Conservation (phyloP, 2,797 vertebrate species). For the Avahi laniger region DNA sequence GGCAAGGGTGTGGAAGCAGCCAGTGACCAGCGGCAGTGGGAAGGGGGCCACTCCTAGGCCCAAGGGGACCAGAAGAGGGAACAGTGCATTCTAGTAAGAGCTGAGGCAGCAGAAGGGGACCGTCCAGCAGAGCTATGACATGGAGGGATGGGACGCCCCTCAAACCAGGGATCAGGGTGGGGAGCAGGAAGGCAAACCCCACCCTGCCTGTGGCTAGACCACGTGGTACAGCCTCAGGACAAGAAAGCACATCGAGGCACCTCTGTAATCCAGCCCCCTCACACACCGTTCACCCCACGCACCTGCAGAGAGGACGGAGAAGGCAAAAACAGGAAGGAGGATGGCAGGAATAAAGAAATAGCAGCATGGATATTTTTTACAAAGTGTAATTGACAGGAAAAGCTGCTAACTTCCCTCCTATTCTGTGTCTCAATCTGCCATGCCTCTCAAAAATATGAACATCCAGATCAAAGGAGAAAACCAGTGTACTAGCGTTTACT, state of each 20-base stretch:
- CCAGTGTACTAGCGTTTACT: background rate
- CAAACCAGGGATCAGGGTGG: background rate
- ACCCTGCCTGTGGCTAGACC: background rate
- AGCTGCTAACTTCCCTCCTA: background rate
- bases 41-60: background rate
- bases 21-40: too few species aligned
- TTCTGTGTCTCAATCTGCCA: background rate
- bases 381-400: background rate
- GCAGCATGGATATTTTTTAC: background rate
- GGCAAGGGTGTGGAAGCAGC: accelerated
- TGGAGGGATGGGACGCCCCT: background rate
- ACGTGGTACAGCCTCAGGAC: accelerated
- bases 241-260: accelerated
- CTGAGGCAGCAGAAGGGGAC: background rate
- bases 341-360: background rate
- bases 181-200: background rate
- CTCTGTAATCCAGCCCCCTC: background rate
- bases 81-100: background rate
- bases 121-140: accelerated
- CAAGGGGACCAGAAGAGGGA: background rate
- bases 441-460: background rate
- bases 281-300: background rate
- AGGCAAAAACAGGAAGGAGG: too few species aligned
- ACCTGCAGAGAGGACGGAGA: background rate
- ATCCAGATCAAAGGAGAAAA: background rate